Evolutionary conservation across 2,797 vertebrate species (phyloP).

Genomic region (Coilia nasus): DNA sequence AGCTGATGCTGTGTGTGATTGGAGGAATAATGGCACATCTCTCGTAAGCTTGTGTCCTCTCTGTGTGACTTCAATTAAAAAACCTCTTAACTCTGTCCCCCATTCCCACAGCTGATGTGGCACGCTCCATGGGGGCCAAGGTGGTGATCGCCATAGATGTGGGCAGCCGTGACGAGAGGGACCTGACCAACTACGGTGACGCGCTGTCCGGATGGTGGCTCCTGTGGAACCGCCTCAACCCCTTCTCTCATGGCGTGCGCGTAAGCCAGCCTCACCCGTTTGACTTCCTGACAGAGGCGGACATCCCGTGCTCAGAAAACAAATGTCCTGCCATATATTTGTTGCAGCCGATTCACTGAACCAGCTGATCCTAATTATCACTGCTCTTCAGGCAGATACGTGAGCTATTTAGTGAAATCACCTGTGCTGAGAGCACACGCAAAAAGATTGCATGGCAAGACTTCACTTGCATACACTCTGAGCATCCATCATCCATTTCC

Average conservation of each 20-base stretch:
- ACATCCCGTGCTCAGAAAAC: too few species aligned
- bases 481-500: too few species aligned
- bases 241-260: conserved; percentile 87
- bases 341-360: too few species aligned
- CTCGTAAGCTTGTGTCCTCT: background rate
- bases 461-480: too few species aligned
- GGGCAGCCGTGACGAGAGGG: conserved; percentile 88
- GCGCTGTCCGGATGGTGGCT: conserved; percentile 93
- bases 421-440: too few species aligned
- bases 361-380: too few species aligned
- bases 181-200: conserved; percentile 93
- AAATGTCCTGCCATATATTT: too few species aligned
- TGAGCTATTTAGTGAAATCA: too few species aligned
- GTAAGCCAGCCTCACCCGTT: conserved; percentile 61
- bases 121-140: conserved; percentile 90
- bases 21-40: background rate
- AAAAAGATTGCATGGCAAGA: too few species aligned
- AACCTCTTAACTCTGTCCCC: background rate
- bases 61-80: background rate
- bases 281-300: background rate
- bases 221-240: conserved; percentile 93
- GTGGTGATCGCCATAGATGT: conserved; percentile 92
- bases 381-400: too few species aligned
- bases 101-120: conserved; percentile 82
- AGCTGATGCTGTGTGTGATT: background rate